A percentile compares a stretch with the other conserved stretches of the same genome.
These are phyloP conservation scores for Galerucella calmariensis DNA, from an alignment of 2,888 invertebrate species.

Conservation along the genomic window DNA sequence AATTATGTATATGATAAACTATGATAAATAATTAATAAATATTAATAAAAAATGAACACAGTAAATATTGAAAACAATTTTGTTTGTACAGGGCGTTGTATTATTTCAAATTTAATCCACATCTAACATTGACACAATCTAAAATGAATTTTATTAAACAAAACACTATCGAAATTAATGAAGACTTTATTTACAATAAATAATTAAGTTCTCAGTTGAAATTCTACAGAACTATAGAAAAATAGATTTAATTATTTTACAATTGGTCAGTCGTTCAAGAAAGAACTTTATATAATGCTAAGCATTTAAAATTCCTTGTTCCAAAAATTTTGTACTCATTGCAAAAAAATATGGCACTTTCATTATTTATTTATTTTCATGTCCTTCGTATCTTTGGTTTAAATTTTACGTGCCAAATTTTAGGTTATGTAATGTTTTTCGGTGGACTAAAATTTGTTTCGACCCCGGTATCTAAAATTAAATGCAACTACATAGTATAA, in stretches of 20 bases:
- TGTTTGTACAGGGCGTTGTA: slow-evolving; percentile 18
- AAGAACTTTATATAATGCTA: background rate
- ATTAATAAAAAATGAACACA: slow-evolving; percentile 52
- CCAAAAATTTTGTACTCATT: background rate
- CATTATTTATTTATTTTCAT: background rate
- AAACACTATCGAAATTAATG: background rate
- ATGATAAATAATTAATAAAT: slow-evolving; percentile 49
- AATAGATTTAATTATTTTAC: background rate
- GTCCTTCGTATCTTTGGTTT: background rate
- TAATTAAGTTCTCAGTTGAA: background rate
- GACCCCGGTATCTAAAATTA: slow-evolving; percentile 43
- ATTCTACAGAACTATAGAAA: background rate
- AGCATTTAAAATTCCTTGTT: background rate
- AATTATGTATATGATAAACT: slow-evolving; percentile 44
- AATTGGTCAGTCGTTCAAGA: background rate
- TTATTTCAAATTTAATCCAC: background rate
- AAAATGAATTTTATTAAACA: background rate
- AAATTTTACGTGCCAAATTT: background rate
- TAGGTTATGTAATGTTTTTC: background rate
- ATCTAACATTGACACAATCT: background rate
- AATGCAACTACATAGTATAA: slow-evolving; percentile 53
- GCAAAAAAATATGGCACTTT: background rate
- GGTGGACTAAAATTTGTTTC: background rate
- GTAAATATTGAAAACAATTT: slow-evolving; percentile 45
- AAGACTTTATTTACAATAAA: background rate